Conservation (phyloP, 2,797 vertebrate species). For the Apodemus agrarius region DNA sequence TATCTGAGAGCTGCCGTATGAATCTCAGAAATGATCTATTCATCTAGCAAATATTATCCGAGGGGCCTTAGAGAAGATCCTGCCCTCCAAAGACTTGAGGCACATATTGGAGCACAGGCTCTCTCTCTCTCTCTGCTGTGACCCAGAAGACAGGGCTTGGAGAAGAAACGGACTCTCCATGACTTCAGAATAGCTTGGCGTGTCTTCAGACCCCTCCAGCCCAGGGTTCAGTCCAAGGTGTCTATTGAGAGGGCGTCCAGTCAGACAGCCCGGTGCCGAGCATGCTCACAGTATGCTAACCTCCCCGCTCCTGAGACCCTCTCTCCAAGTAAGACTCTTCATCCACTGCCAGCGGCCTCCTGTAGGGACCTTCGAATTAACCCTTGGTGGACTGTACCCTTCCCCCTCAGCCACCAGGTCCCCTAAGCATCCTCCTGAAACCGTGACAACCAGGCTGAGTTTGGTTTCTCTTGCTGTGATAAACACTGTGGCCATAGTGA, state of each 20-base stretch:
- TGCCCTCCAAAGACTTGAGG: background rate
- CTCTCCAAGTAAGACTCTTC: no score
- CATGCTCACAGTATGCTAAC: accelerated
- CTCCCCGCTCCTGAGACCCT: background rate
- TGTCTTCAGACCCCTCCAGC: background rate
- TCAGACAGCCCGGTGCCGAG: background rate
- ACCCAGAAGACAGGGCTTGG: background rate
- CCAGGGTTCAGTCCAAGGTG: background rate
- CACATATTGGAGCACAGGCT: background rate
- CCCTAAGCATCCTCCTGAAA: background rate
- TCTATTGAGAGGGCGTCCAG: background rate
- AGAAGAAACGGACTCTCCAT: accelerated
- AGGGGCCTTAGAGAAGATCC: background rate
- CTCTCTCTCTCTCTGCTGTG: background rate
- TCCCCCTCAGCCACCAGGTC: background rate
- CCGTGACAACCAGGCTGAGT: background rate
- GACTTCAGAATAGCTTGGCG: background rate
- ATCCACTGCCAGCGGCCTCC: background rate
- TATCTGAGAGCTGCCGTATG: background rate
- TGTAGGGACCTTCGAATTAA: accelerated
- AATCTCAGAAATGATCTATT: background rate
- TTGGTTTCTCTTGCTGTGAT: background rate
- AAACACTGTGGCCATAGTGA: background rate
- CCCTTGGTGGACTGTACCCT: background rate
- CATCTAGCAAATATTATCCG: background rate